These are phyloP conservation scores for Odontamblyopus lacepedii DNA, from an alignment of 2,797 vertebrate species.

Conservation along the genomic window DNA sequence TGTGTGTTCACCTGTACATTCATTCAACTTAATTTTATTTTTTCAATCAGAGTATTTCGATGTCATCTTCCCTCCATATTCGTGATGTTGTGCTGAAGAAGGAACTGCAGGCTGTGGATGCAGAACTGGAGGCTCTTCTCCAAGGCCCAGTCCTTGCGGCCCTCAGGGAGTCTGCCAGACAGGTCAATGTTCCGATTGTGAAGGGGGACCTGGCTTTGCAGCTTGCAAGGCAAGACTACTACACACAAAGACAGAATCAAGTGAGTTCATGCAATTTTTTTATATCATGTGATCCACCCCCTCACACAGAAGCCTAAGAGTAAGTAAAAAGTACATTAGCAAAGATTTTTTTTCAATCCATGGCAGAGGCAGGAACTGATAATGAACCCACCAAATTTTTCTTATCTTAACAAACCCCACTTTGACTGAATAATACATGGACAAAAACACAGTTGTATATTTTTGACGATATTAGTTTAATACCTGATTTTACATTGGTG, in stretches of 20 bases:
- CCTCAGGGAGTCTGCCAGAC: slow-evolving; percentile 81
- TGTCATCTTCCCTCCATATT: slow-evolving; percentile 70
- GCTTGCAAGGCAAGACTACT: slow-evolving; percentile 82
- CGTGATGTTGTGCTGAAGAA: slow-evolving; percentile 75
- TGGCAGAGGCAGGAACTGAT: background rate
- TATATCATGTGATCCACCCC: background rate
- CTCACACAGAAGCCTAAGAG: too few species aligned
- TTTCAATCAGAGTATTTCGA: slow-evolving; percentile 58
- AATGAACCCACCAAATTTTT: background rate
- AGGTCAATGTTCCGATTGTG: slow-evolving; percentile 83
- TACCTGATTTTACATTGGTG: background rate
- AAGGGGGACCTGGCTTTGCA: slow-evolving; percentile 83
- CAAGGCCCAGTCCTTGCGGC: slow-evolving; percentile 77
- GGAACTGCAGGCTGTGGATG: slow-evolving; percentile 79
- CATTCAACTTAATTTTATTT: background rate
- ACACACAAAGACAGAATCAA: slow-evolving; percentile 81
- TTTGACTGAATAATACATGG: too few species aligned
- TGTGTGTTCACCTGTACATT: background rate
- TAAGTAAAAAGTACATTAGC: too few species aligned
- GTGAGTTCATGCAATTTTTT: slow-evolving; percentile 31
- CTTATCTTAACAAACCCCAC: too few species aligned
- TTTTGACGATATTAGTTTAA: too few species aligned
- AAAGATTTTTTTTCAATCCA: background rate
- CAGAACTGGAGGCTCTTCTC: slow-evolving; percentile 80
- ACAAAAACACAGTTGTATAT: too few species aligned